phyloP scores from a whole-genome alignment of 2,888 invertebrate species.

The Lasioglossum marginatum region DNA sequence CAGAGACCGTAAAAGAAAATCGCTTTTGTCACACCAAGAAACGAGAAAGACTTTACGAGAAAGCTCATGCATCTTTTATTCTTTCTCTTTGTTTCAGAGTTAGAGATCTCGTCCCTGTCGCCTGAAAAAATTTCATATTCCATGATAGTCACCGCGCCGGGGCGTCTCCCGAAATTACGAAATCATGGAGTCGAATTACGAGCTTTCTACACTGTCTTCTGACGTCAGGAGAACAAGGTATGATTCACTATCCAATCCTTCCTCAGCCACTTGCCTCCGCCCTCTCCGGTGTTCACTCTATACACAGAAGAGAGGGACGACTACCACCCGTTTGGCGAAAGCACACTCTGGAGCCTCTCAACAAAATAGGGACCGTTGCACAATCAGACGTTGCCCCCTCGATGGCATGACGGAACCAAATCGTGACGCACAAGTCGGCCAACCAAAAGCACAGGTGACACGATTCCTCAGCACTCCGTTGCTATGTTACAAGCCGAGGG shows the following conservation, averaged over 20 bases:
- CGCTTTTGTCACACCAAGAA: neutral
- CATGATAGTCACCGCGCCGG: neutral
- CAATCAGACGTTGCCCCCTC: slow-evolving; percentile 76
- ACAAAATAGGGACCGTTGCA: slow-evolving; percentile 67
- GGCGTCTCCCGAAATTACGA: slow-evolving; percentile 24
- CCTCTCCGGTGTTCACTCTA: slow-evolving; percentile 33
- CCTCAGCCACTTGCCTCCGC: slow-evolving; percentile 43
- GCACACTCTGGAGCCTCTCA: slow-evolving; percentile 59
- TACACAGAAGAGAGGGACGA: slow-evolving; percentile 23
- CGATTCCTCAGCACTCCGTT: slow-evolving; percentile 42
- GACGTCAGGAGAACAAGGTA: slow-evolving; percentile 52
- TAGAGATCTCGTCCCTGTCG: no score
- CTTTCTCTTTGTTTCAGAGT: neutral
- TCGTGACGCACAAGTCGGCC: slow-evolving; percentile 63
- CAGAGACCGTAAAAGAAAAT: neutral
- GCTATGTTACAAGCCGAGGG: neutral
- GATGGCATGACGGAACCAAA: slow-evolving; percentile 68
- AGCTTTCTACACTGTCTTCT: slow-evolving; percentile 31
- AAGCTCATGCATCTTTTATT: neutral
- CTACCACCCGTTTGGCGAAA: slow-evolving; percentile 67
- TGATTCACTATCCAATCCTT: slow-evolving; percentile 63
- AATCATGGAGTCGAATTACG: slow-evolving; percentile 27
- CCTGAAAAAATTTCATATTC: neutral
- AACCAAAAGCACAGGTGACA: slow-evolving; percentile 62
- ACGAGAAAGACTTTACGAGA: neutral